Evolutionary conservation across 2,888 invertebrate species (phyloP).

Genomic region (Acanthosepion pharaonis): DNA sequence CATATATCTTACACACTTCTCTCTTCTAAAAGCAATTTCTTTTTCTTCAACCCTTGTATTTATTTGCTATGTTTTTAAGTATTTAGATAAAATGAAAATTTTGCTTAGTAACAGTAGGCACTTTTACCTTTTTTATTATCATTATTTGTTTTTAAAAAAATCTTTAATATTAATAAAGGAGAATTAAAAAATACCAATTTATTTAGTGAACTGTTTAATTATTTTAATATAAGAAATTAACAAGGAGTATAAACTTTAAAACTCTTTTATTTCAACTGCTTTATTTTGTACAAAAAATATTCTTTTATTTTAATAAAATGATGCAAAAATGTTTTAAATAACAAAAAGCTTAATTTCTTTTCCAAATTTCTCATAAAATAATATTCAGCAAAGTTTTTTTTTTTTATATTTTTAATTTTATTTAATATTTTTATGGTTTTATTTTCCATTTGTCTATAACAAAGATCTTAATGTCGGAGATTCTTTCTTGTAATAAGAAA

Average conservation of each 20-base stretch:
- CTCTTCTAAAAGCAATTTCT: not conserved
- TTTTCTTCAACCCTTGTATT: constrained; percentile 18
- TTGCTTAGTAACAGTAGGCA: not conserved
- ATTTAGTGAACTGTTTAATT: not conserved
- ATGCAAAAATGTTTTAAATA: too few relatives aligned
- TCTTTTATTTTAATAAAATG: too few relatives aligned
- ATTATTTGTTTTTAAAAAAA: not conserved
- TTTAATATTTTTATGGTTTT: too few relatives aligned
- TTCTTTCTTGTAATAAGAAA: not conserved
- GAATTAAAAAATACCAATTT: not conserved
- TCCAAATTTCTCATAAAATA: too few relatives aligned
- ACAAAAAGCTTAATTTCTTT: too few relatives aligned
- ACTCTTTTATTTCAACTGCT: not conserved
- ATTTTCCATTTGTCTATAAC: too few relatives aligned
- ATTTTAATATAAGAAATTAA: not conserved
- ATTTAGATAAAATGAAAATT: not conserved
- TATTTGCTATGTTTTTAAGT: not conserved
- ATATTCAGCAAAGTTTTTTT: too few relatives aligned
- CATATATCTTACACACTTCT: not conserved
- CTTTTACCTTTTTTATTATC: not conserved
- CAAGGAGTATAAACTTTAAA: not conserved
- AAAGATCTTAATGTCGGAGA: too few relatives aligned
- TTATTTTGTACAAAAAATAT: not conserved
- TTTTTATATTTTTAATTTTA: too few relatives aligned
- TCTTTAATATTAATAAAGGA: not conserved